These are phyloP conservation scores for Fulica atra DNA, from an alignment of 2,113 vertebrate genomes.

Conservation along the genomic window DNA sequence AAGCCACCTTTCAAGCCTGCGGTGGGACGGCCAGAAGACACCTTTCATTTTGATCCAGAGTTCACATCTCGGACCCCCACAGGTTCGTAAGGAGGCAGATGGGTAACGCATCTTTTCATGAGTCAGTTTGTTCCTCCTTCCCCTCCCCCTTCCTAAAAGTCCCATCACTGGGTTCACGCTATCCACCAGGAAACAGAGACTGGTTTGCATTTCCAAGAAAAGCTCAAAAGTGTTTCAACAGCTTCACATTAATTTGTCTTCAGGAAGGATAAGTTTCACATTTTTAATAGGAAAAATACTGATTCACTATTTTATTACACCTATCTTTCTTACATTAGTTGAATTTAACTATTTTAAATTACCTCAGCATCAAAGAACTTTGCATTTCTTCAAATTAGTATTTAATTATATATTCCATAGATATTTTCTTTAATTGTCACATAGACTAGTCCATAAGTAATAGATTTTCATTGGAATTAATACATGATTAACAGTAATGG, in stretches of 20 bases:
- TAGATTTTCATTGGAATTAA: background rate
- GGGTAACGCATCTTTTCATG: background rate
- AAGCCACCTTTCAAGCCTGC: constrained; percentile 94
- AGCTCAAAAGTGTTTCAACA: background rate
- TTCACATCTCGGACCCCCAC: constrained; percentile 95
- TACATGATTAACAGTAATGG: background rate
- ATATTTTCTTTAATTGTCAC: background rate
- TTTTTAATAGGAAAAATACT: background rate
- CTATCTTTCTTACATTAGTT: background rate
- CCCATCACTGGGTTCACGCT: background rate
- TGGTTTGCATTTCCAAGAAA: background rate
- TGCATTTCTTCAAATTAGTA: background rate
- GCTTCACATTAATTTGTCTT: background rate
- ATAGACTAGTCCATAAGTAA: background rate
- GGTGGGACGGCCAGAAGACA: constrained; percentile 93
- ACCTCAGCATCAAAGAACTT: background rate
- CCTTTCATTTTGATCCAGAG: constrained; percentile 96
- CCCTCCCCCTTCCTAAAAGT: background rate
- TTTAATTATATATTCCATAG: background rate
- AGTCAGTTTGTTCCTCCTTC: background rate
- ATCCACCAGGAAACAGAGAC: background rate
- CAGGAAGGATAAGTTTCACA: background rate
- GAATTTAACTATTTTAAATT: background rate
- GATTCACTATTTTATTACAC: background rate
- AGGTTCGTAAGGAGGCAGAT: constrained; percentile 67